phyloP scores from a whole-genome alignment of 2,888 invertebrate genomes.

The Alcis repandata region DNA sequence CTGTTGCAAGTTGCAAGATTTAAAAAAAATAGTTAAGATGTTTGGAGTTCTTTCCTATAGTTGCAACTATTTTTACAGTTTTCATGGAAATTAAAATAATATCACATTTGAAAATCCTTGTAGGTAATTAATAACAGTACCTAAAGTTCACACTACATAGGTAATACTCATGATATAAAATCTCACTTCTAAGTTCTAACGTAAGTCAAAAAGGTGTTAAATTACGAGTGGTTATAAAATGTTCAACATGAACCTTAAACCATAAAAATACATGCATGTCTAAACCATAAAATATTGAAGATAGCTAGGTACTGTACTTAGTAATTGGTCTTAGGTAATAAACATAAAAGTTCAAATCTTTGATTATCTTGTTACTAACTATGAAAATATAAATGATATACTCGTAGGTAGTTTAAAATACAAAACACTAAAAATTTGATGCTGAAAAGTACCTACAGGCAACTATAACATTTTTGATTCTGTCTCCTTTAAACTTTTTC shows the following conservation, averaged over 20 bases:
- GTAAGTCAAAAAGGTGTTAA: constrained; percentile 33
- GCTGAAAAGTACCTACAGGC: neutral
- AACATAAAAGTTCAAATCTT: neutral
- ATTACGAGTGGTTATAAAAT: constrained; percentile 36
- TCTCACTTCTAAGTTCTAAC: constrained; percentile 2
- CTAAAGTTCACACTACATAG: neutral
- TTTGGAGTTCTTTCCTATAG: too few species aligned
- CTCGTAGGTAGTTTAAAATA: too few species aligned
- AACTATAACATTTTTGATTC: too few species aligned
- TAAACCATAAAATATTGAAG: too few species aligned
- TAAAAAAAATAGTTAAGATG: too few species aligned
- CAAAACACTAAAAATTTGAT: too few species aligned
- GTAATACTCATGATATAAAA: too few species aligned
- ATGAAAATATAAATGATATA: neutral
- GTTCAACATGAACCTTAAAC: constrained; percentile 13
- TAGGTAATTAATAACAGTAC: neutral
- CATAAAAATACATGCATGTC: constrained; percentile 37
- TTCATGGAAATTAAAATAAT: too few species aligned
- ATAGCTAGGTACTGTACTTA: constrained; percentile 6
- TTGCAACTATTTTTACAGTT: too few species aligned
- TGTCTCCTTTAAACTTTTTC: too few species aligned
- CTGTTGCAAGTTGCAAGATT: too few species aligned
- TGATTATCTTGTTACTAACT: neutral
- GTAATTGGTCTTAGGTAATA: neutral
- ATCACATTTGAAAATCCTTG: neutral